Conservation (phyloP, 2,888 invertebrate species). For the Drosophila anomelani region DNA sequence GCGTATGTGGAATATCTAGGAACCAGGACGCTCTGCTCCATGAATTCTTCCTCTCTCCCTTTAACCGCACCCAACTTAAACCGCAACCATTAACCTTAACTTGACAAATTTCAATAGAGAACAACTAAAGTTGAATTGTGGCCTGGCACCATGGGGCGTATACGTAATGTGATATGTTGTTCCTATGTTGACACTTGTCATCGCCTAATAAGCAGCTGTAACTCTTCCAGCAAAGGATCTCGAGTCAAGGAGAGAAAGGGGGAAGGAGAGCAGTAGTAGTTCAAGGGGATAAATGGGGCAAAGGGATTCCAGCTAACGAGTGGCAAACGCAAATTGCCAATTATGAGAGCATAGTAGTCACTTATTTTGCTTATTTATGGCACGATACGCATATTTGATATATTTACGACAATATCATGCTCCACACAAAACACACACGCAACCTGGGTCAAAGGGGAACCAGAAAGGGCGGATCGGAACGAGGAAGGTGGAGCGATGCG, state of each 20-base stretch:
- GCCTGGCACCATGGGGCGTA: constrained; percentile 16
- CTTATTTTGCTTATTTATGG: constrained; percentile 72
- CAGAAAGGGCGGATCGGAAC: constrained; percentile 5
- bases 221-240: constrained; percentile 13
- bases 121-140: constrained; percentile 29
- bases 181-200: constrained; percentile 39
- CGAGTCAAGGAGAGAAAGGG: not conserved
- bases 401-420: constrained; percentile 58
- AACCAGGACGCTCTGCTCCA: not conserved
- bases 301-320: constrained; percentile 54
- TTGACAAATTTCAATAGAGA: constrained; percentile 30
- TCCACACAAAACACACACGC: constrained; percentile 2
- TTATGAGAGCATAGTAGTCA: constrained; percentile 71
- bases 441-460: constrained; percentile 13
- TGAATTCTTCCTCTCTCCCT: not conserved
- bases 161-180: constrained; percentile 26
- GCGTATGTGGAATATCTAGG: constrained; percentile 29
- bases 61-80: not conserved
- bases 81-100: not conserved
- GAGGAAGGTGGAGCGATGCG: not conserved
- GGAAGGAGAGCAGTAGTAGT: not conserved
- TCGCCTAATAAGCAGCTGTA: constrained; percentile 37
- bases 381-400: constrained; percentile 66
- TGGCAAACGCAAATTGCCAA: constrained; percentile 72
- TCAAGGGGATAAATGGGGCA: not conserved